Evolutionary conservation across 2,113 vertebrate species (phyloP).

Genomic region (Bujurquina vittata): DNA sequence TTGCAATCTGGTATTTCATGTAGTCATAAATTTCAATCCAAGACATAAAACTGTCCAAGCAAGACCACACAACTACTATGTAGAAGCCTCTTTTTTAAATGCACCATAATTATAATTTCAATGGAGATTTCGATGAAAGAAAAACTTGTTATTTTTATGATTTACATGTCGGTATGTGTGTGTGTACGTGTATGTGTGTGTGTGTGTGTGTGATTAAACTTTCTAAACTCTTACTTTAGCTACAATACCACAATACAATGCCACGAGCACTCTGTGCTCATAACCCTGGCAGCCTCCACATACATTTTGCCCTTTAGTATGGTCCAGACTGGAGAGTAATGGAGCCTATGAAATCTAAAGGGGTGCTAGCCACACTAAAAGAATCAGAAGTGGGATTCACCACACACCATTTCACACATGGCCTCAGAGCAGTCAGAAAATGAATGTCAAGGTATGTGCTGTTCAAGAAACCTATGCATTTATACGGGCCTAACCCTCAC

Average conservation of each 20-base stretch:
- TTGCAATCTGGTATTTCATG: conserved; percentile 14
- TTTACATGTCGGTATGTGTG: background rate
- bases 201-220: background rate
- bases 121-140: background rate
- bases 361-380: conserved; percentile 53
- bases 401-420: conserved; percentile 73
- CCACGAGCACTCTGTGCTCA: background rate
- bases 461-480: conserved; percentile 65
- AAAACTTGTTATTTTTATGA: background rate
- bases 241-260: background rate
- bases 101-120: conserved; percentile 12
- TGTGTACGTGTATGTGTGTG: conserved; percentile 3
- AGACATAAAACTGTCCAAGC: conserved; percentile 56
- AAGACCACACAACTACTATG: conserved; percentile 2
- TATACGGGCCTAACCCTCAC: conserved; percentile 46
- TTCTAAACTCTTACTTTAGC: background rate
- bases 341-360: conserved; percentile 73
- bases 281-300: conserved; percentile 33
- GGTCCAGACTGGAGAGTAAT: conserved; percentile 72
- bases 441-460: conserved; percentile 49
- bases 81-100: conserved; percentile 3
- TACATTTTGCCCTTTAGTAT: conserved; percentile 63
- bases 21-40: conserved; percentile 46
- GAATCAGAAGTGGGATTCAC: conserved; percentile 64
- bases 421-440: conserved; percentile 41